Conservation (phyloP, 1,140 invertebrate species). For the Atopsyche davidsoni region DNA sequence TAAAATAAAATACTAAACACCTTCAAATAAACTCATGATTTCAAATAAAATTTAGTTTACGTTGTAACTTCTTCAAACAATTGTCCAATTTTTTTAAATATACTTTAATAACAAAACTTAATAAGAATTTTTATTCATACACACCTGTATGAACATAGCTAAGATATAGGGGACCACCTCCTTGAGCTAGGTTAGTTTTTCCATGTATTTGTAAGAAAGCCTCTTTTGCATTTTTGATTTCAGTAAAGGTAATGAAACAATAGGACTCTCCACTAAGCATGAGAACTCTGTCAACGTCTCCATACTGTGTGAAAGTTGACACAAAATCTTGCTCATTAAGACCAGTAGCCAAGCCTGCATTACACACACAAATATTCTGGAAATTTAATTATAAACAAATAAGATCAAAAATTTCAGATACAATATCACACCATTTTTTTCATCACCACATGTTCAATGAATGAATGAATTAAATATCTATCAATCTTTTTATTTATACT, state of each 20-base stretch:
- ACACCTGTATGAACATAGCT: conserved; percentile 54
- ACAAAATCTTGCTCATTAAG: conserved; percentile 57
- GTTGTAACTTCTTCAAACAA: background rate
- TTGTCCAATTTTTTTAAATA: background rate
- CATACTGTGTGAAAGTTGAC: conserved; percentile 46
- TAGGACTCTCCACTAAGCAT: conserved; percentile 71
- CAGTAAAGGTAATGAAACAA: conserved; percentile 59
- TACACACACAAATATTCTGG: conserved; percentile 54
- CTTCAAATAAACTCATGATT: conserved; percentile 11
- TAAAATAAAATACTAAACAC: conserved; percentile 6
- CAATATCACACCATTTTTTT: too few relatives aligned
- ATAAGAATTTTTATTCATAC: conserved; percentile 22
- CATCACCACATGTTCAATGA: too few relatives aligned
- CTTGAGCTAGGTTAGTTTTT: conserved; percentile 44
- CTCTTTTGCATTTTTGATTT: conserved; percentile 42
- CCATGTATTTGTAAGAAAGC: conserved; percentile 53
- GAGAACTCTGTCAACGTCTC: conserved; percentile 49
- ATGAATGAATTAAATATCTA: too few relatives aligned
- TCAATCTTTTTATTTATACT: too few relatives aligned
- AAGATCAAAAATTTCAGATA: background rate
- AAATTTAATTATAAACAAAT: conserved; percentile 15
- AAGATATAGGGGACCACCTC: conserved; percentile 57
- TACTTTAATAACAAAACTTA: conserved; percentile 4
- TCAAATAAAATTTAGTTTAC: background rate
- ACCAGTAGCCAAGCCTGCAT: conserved; percentile 70